A percentile compares a stretch with the other conserved stretches of the same genome.
Conservation (phyloP, 1,140 invertebrate species). For the Drosophila elegans region DNA sequence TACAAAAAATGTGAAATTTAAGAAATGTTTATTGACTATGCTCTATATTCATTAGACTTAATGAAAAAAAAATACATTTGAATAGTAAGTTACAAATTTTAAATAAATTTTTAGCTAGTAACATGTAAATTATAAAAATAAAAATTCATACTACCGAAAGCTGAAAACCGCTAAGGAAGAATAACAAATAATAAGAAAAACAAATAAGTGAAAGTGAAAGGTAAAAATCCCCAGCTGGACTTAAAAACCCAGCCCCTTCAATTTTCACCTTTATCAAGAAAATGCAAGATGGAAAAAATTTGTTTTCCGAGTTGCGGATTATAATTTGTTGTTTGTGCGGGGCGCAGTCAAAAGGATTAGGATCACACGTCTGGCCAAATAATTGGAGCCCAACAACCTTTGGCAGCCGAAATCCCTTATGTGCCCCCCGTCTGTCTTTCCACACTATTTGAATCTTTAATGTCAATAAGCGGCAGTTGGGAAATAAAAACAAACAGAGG, state of each 20-base stretch:
- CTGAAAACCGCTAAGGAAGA: not conserved
- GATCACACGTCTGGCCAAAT: slow-evolving; percentile 58
- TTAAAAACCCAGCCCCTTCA: not conserved
- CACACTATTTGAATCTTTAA: slow-evolving; percentile 77
- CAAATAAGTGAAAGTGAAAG: not conserved
- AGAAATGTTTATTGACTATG: too few relatives aligned
- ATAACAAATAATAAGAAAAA: not conserved
- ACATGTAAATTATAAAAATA: not conserved
- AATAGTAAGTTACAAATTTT: too few relatives aligned
- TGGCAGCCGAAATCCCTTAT: slow-evolving; percentile 66
- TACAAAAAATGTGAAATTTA: too few relatives aligned
- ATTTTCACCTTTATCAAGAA: slow-evolving; percentile 17
- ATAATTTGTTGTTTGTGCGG: slow-evolving; percentile 71
- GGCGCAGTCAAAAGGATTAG: slow-evolving; percentile 69
- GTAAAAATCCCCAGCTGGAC: slow-evolving; percentile 6
- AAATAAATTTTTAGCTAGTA: not conserved
- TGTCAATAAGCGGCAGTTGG: slow-evolving; percentile 67
- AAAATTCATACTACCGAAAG: not conserved
- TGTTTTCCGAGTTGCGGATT: slow-evolving; percentile 46
- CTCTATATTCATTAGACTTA: too few relatives aligned
- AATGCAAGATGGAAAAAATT: slow-evolving; percentile 7
- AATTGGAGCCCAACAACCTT: slow-evolving; percentile 67
- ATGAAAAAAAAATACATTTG: too few relatives aligned
- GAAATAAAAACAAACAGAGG: slow-evolving; percentile 16
- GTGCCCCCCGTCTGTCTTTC: slow-evolving; percentile 52